A percentile compares a stretch with the other conserved stretches of the same genome.
phyloP scores from a whole-genome alignment of 2,888 invertebrate genomes.

The Ornithoptera priamus region DNA sequence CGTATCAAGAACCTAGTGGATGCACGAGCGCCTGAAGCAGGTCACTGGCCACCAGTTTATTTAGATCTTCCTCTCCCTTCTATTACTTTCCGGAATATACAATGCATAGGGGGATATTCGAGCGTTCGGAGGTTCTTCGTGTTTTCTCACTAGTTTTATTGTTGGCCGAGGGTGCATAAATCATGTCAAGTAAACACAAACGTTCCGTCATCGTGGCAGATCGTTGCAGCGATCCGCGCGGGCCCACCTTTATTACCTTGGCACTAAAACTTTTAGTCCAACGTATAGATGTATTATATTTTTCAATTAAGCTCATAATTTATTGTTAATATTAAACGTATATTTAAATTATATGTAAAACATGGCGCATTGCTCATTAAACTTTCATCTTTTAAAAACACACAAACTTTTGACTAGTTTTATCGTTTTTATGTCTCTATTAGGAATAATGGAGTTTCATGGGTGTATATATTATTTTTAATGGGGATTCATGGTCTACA shows the following conservation, averaged over 20 bases:
- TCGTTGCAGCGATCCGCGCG: conserved; percentile 48
- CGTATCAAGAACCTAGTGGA: conserved; percentile 53
- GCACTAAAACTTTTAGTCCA: conserved; percentile 23
- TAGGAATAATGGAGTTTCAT: neutral
- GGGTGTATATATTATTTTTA: neutral
- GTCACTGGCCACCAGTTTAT: conserved; percentile 43
- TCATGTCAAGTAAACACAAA: conserved; percentile 57
- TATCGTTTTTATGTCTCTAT: neutral
- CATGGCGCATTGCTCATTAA: conserved; percentile 19
- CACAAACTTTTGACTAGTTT: conserved; percentile 10
- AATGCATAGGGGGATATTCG: conserved; percentile 34
- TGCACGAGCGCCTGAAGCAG: conserved; percentile 67
- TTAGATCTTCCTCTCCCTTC: conserved; percentile 40
- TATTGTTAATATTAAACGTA: conserved; percentile 14
- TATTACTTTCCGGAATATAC: conserved; percentile 34
- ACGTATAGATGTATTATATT: conserved; percentile 22
- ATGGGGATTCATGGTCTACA: too few relatives aligned
- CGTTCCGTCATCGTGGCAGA: conserved; percentile 53
- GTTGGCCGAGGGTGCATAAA: conserved; percentile 50
- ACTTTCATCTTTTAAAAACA: conserved; percentile 11
- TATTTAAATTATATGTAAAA: conserved; percentile 16
- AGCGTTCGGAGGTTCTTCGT: conserved; percentile 37
- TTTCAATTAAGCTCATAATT: conserved; percentile 21
- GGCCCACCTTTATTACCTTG: conserved; percentile 43
- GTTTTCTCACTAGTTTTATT: conserved; percentile 45